Percentiles rank a stretch among this genome's conserved stretches.
These are phyloP conservation scores for Myotis lucifugus DNA, from an alignment of 2,113 vertebrate species.

Conservation along the genomic window DNA sequence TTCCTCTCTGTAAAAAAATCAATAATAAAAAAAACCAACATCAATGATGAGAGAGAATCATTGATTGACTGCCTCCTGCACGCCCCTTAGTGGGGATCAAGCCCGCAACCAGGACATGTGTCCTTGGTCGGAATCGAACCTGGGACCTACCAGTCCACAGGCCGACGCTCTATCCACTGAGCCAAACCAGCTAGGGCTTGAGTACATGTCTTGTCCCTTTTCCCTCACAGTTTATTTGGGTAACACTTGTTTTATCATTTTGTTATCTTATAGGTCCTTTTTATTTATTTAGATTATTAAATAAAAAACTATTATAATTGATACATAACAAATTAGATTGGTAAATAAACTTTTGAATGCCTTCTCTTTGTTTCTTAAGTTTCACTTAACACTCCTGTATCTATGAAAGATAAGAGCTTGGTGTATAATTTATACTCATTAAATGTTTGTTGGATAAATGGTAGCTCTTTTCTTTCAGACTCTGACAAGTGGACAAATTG, in stretches of 20 bases:
- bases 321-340: not conserved
- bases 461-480: not conserved
- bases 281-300: constrained; percentile 51
- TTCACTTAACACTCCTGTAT: not conserved
- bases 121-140: no score
- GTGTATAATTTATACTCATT: not conserved
- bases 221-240: not conserved
- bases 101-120: no score
- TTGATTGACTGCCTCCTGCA: no score
- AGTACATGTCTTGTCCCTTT: not conserved
- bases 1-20: no score
- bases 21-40: no score
- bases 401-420: not conserved
- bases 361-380: constrained; percentile 8
- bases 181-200: not conserved
- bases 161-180: no score
- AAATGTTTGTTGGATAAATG: not conserved
- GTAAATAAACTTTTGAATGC: not conserved
- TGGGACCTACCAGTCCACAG: no score
- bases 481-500: not conserved
- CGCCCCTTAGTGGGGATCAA: no score
- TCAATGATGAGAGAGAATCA: no score
- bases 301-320: not conserved
- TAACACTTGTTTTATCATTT: not conserved
- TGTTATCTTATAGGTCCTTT: not conserved